Conservation (phyloP, 2,888 invertebrate genomes). For the Ectobius pallidus region DNA sequence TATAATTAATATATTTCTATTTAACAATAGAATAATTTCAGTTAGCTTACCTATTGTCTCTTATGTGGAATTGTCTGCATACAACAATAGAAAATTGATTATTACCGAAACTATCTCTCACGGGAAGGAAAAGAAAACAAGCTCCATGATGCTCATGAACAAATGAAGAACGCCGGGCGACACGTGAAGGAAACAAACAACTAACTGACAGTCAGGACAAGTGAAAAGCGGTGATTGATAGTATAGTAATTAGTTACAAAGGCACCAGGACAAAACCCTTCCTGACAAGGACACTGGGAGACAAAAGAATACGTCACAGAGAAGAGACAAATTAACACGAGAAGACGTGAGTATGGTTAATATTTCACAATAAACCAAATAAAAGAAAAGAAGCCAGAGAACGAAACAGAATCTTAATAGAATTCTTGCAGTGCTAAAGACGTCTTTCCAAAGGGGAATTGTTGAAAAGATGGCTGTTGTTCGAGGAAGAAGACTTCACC, state of each 20-base stretch:
- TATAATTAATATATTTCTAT: too few species aligned
- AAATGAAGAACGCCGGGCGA: conserved; percentile 10
- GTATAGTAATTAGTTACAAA: conserved; percentile 34
- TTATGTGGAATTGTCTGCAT: too few species aligned
- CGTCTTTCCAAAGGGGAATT: not conserved
- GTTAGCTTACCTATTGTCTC: too few species aligned
- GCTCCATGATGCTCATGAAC: not conserved
- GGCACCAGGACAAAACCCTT: conserved; percentile 2
- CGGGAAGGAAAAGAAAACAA: not conserved
- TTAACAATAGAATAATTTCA: too few species aligned
- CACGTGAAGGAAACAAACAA: not conserved
- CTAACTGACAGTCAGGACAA: conserved; percentile 2
- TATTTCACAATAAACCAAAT: conserved; percentile 16
- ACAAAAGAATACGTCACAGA: not conserved
- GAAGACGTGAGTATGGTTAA: conserved; percentile 1
- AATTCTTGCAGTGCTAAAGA: conserved; percentile 5
- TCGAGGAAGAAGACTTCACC: not conserved
- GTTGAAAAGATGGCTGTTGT: not conserved
- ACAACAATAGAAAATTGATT: conserved; percentile 23
- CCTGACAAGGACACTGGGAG: conserved; percentile 12
- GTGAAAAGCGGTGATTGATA: conserved; percentile 33
- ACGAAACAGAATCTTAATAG: not conserved
- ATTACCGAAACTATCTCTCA: not conserved
- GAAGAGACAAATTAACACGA: conserved; percentile 2
- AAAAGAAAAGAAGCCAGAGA: not conserved